Conservation (phyloP, 2,113 vertebrate species). For the Pomatostomus ruficeps region DNA sequence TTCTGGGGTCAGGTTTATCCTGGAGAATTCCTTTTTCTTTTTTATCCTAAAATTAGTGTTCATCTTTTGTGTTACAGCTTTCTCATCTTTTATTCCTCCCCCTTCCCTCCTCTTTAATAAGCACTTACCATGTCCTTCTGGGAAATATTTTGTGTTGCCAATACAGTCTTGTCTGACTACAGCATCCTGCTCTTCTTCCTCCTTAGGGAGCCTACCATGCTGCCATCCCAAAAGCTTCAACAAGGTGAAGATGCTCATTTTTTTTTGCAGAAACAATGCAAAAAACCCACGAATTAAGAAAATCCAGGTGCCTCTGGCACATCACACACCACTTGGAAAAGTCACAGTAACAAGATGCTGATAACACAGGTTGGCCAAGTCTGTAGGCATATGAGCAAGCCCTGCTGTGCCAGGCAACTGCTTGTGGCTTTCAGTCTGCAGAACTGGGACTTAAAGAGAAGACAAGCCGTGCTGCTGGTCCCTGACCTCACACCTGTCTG, state of each 20-base stretch:
- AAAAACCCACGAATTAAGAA: not conserved
- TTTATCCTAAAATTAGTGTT: not conserved
- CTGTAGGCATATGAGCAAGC: not conserved
- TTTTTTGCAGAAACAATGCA: not conserved
- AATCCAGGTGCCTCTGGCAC: not conserved
- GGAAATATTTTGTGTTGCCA: not conserved
- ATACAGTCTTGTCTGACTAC: not conserved
- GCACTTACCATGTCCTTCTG: not conserved
- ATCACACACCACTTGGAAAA: not conserved
- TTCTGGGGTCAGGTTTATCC: not conserved
- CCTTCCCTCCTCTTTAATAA: not conserved
- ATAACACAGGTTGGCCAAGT: not conserved
- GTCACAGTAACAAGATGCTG: not conserved
- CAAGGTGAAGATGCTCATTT: not conserved
- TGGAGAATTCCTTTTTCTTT: rapidly evolving
- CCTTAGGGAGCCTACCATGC: not conserved
- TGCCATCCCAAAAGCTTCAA: not conserved
- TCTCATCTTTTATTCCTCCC: not conserved
- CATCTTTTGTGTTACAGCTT: not conserved
- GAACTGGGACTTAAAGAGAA: not conserved
- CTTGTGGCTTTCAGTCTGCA: not conserved
- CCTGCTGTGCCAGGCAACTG: rapidly evolving
- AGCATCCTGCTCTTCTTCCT: not conserved
- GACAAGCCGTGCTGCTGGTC: not conserved
- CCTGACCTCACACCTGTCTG: not conserved